Conservation (phyloP, 2,113 vertebrate genomes). For the Aldabrachelys gigantea region DNA sequence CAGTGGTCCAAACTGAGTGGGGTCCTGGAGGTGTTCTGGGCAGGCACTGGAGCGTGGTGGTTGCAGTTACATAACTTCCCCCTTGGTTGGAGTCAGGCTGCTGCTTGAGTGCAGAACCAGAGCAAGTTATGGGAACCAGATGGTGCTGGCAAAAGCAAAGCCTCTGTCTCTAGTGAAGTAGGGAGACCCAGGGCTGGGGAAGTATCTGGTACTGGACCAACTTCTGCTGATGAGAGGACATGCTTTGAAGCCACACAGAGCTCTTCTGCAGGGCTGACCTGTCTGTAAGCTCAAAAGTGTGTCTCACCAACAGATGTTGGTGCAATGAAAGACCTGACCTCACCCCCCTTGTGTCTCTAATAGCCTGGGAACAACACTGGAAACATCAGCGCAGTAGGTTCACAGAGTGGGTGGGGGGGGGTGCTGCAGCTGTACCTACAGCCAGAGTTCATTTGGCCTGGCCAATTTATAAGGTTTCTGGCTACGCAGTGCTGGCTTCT, state of each 20-base stretch:
- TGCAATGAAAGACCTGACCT: not conserved
- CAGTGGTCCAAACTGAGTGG: slow-evolving; percentile 67
- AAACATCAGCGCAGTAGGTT: not conserved
- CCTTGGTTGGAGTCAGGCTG: rapidly evolving
- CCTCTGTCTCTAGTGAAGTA: not conserved
- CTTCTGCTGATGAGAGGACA: not conserved
- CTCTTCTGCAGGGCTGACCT: not conserved
- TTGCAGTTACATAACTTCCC: not conserved
- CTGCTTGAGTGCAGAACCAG: rapidly evolving
- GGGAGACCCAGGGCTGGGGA: not conserved
- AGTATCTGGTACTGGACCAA: not conserved
- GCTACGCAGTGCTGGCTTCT: rapidly evolving
- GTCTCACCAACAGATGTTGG: not conserved
- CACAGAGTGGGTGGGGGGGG: not conserved
- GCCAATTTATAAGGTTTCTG: not conserved
- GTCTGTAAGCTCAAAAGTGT: not conserved
- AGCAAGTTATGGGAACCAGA: rapidly evolving
- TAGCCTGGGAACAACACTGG: not conserved
- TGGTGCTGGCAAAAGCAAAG: not conserved
- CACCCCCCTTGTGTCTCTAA: not conserved
- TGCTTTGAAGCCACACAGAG: not conserved
- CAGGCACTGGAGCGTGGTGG: slow-evolving; percentile 60
- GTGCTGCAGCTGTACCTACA: not conserved
- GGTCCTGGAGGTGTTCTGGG: slow-evolving; percentile 51
- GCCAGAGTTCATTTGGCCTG: not conserved